Base-by-base conservation (phyloP, 2,113 vertebrate species). In the Antigone vipio region DNA sequence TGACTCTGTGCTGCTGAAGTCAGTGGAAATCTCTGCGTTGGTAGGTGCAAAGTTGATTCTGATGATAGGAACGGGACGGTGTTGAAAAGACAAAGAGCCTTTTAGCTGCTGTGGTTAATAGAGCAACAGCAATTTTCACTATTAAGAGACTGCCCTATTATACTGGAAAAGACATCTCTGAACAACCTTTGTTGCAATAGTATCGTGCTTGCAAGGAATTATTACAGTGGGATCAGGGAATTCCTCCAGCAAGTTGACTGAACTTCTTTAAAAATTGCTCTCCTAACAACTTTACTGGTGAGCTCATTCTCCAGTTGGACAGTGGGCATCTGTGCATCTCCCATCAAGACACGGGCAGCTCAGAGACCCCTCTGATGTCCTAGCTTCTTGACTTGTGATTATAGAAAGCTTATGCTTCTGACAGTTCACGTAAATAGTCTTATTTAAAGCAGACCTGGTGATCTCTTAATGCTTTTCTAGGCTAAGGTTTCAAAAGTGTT, bases 401-500 rank as follows among this genome's bases (percentile, higher is more conserved):
- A 93, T 66, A 74, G 85, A 91, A 62, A 90, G 68, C 90, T 94
- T 93, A 86, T 56, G 53, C 93, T 97, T 95, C 96, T 96, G 96
- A 96, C 84, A 97, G 92, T 56, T 95, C 93, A 93, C 93, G 97
- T 96, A 97, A 98, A 97, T 88, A 93, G 72, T 79, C 75, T 89
- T 91, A 93, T 95, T 93, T 91, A 81, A 93, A 88, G 87, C 69
- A 94, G 93, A 98, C 92, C 86, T 95, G 95, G 94, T 89, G 96
- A 97, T 92, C 87, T 96, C 73, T 88, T 95, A 95, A 96, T 95
- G 93, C 89, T 97, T 98, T 98, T 97, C 96, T 94, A 98, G 96
- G 95, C 93, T 97, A 98, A 97, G 66, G 89, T 97, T 97, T 97
- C 96, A 89, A 95, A 98, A 97, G 94, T 20, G 42, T 96, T 97